Conservation (phyloP, 2,888 invertebrate species). For the Drosophila birchii region DNA sequence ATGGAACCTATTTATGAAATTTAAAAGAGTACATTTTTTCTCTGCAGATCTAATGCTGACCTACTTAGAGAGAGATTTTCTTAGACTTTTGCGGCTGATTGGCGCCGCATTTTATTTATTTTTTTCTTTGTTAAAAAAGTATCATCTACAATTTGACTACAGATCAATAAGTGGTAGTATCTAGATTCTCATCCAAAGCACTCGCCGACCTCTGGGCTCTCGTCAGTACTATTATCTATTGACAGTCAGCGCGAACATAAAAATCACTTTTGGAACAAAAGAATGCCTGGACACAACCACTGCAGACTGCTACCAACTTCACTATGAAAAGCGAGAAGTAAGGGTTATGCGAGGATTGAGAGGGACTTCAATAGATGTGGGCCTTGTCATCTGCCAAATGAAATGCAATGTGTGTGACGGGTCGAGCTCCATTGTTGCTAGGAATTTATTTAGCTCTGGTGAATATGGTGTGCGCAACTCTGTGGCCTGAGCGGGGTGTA, state of each 20-base stretch:
- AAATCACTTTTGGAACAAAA: conserved; percentile 68
- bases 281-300: conserved; percentile 38
- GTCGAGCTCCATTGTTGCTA: conserved; percentile 65
- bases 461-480: not conserved
- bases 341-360: conserved; percentile 17
- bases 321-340: conserved; percentile 20
- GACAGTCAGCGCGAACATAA: conserved; percentile 70
- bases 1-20: not conserved
- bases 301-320: conserved; percentile 22
- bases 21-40: not conserved
- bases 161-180: conserved; percentile 67
- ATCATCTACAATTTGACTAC: conserved; percentile 74
- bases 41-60: conserved; percentile 43
- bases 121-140: conserved; percentile 51
- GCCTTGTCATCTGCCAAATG: conserved; percentile 53
- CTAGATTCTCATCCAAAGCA: not conserved
- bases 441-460: conserved; percentile 55
- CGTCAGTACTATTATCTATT: conserved; percentile 40
- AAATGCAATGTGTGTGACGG: conserved; percentile 73
- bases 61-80: conserved; percentile 53
- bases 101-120: conserved; percentile 67
- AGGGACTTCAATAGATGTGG: conserved; percentile 53
- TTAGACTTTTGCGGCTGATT: conserved; percentile 51
- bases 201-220: conserved; percentile 29
- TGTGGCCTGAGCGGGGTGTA: not conserved